Evolutionary conservation across 2,113 vertebrate species (phyloP).

Genomic region (Serinus canaria): DNA sequence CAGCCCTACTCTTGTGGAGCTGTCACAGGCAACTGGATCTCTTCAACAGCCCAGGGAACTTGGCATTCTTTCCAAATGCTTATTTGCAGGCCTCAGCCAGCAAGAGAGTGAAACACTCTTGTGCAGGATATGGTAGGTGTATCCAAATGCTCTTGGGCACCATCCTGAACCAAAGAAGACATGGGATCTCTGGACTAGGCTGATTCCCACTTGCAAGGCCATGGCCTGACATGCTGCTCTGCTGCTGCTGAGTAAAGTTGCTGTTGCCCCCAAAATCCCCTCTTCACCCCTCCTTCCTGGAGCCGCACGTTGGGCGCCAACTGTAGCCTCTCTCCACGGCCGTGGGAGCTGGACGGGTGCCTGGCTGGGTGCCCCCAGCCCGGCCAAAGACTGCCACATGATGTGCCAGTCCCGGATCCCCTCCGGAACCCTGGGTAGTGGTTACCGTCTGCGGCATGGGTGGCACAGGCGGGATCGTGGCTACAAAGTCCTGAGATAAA

Average conservation of each 20-base stretch:
- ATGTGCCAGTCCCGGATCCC: too few relatives aligned
- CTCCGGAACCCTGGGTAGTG: too few relatives aligned
- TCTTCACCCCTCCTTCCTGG: too few relatives aligned
- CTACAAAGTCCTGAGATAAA: too few relatives aligned
- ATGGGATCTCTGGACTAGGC: background rate
- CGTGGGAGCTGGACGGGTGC: too few relatives aligned
- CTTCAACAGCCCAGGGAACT: background rate
- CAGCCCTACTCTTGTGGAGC: rapidly evolving
- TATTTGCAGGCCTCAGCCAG: background rate
- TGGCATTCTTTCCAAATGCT: background rate
- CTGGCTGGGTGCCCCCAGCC: too few relatives aligned
- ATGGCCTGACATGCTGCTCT: rapidly evolving
- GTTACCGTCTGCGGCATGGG: too few relatives aligned
- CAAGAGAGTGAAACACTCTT: rapidly evolving
- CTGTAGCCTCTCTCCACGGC: too few relatives aligned
- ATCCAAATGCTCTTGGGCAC: background rate
- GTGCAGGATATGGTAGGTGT: rapidly evolving
- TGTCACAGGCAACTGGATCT: background rate
- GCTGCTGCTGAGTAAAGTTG: background rate
- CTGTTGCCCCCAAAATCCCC: background rate
- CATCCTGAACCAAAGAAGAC: background rate
- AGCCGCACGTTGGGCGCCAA: too few relatives aligned
- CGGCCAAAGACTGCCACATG: too few relatives aligned
- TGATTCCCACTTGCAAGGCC: background rate
- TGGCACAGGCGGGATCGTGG: too few relatives aligned